These are phyloP conservation scores for Ricordea florida DNA, from an alignment of 92 coral and sea anemone species.

Conservation along the genomic window DNA sequence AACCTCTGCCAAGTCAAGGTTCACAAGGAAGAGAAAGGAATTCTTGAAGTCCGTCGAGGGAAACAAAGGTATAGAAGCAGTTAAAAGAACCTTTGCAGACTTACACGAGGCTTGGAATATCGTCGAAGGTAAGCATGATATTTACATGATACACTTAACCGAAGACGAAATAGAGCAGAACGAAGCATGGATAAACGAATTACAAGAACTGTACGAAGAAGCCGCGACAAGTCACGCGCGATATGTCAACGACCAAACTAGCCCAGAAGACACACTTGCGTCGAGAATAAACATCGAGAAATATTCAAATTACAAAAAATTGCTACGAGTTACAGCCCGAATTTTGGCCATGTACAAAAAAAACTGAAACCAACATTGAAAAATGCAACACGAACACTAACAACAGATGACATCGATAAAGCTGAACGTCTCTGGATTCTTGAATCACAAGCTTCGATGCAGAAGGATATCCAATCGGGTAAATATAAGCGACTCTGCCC, in stretches of 20 bases:
- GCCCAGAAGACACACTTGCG: background rate
- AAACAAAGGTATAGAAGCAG: slow-evolving; percentile 8
- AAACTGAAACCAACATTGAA: too few relatives aligned
- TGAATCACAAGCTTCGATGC: background rate
- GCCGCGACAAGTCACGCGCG: too few relatives aligned
- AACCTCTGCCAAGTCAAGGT: slow-evolving; percentile 23
- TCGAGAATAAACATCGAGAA: background rate
- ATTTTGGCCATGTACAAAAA: too few relatives aligned
- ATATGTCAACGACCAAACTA: too few relatives aligned
- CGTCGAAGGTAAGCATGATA: slow-evolving; percentile 23
- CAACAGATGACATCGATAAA: too few relatives aligned
- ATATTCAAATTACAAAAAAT: slow-evolving; percentile 3
- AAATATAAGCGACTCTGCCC: slow-evolving; percentile 49
- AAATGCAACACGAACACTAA: too few relatives aligned
- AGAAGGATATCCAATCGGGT: slow-evolving; percentile 6
- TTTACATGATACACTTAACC: background rate
- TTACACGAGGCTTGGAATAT: slow-evolving; percentile 6
- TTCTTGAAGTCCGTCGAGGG: slow-evolving; percentile 23
- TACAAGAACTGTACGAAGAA: too few relatives aligned
- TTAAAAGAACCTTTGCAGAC: background rate
- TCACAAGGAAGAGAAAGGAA: slow-evolving; percentile 32
- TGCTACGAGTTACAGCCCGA: too few relatives aligned
- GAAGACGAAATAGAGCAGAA: background rate
- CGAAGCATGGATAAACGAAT: too few relatives aligned
- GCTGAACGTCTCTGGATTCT: slow-evolving; percentile 39